These are phyloP conservation scores for Cyprinodon brontotheroides DNA, from an alignment of 2,113 vertebrate species.

Conservation along the genomic window DNA sequence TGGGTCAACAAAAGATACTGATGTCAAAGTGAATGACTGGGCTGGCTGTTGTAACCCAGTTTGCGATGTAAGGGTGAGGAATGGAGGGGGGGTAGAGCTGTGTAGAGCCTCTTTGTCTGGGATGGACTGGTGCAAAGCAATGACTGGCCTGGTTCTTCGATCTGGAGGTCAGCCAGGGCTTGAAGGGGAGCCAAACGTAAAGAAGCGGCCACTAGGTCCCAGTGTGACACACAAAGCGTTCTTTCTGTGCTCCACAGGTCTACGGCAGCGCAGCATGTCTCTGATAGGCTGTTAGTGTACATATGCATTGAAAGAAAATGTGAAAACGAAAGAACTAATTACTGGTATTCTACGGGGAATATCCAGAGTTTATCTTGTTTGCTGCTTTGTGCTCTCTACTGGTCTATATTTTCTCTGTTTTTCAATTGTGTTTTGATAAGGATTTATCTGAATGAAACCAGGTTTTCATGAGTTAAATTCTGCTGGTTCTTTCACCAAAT, in stretches of 20 bases:
- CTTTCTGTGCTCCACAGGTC: constrained; percentile 66
- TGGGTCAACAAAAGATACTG: constrained; percentile 69
- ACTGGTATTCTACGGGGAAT: neutral
- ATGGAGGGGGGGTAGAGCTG: constrained; percentile 19
- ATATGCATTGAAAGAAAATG: constrained; percentile 9
- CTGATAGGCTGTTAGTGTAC: constrained; percentile 11
- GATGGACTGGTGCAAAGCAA: constrained; percentile 49
- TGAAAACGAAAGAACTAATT: neutral
- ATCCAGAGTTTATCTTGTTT: neutral
- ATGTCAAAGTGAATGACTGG: constrained; percentile 55
- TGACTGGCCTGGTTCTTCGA: constrained; percentile 62
- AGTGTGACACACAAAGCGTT: constrained; percentile 67
- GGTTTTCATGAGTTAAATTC: neutral
- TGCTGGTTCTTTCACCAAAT: constrained; percentile 2
- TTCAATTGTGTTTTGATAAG: neutral
- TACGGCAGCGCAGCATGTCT: constrained; percentile 39
- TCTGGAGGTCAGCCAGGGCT: constrained; percentile 65
- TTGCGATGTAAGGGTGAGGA: constrained; percentile 30
- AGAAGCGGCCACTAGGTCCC: constrained; percentile 64
- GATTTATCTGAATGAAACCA: neutral
- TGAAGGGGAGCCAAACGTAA: constrained; percentile 60
- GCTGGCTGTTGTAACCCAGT: constrained; percentile 52
- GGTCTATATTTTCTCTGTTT: neutral
- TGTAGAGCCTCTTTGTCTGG: constrained; percentile 69
- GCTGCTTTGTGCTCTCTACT: neutral